Percentiles rank a stretch among this genome's conserved stretches.
Conservation (phyloP, 2,797 vertebrate genomes). For the Phoxinus dragarum region DNA sequence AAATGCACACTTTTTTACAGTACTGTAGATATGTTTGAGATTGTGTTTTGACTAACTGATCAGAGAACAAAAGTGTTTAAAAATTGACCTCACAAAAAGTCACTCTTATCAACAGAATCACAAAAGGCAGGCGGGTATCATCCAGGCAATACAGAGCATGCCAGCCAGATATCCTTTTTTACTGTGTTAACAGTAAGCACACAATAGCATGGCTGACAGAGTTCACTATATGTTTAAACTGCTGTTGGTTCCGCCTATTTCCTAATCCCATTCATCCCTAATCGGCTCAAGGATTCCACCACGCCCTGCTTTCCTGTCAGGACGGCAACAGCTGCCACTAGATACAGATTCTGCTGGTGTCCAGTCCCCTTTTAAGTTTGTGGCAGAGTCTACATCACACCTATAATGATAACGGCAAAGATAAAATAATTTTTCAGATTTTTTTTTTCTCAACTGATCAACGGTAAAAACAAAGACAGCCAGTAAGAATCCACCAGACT, state of each 20-base stretch:
- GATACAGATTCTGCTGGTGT: conserved; percentile 61
- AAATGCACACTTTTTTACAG: neutral
- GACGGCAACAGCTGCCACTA: conserved; percentile 43
- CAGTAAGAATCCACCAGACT: no score
- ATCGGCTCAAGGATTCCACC: conserved; percentile 65
- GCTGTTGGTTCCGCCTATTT: conserved; percentile 41
- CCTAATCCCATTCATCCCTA: conserved; percentile 62
- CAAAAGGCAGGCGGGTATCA: conserved; percentile 80
- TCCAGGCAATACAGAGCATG: conserved; percentile 88
- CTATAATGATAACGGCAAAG: neutral
- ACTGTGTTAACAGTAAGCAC: neutral
- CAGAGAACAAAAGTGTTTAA: neutral
- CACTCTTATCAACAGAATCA: conserved; percentile 78
- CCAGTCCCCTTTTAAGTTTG: conserved; percentile 56
- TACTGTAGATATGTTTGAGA: neutral
- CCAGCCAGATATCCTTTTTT: conserved; percentile 97
- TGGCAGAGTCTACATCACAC: neutral
- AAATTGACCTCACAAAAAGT: neutral
- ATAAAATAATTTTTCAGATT: neutral
- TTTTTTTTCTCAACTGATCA: neutral
- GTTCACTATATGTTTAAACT: conserved; percentile 20
- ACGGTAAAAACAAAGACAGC: no score
- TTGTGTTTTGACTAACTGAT: neutral
- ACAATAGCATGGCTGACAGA: neutral
- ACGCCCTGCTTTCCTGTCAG: conserved; percentile 20